Evolutionary conservation across 2,888 invertebrate species (phyloP).

Genomic region (Anthoptus insignis): DNA sequence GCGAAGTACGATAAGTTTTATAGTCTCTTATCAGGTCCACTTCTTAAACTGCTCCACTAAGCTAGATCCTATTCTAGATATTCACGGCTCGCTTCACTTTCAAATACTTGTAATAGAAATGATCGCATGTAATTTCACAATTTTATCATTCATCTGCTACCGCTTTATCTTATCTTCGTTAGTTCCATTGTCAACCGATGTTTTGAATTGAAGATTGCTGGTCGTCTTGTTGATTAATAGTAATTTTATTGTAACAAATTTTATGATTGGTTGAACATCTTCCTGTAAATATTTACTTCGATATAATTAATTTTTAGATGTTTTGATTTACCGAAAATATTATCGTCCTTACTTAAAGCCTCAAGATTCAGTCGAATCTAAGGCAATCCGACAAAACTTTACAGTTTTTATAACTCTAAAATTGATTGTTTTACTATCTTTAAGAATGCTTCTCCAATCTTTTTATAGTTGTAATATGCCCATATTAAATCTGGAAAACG

Average conservation of each 20-base stretch:
- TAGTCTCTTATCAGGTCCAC: constrained; percentile 44
- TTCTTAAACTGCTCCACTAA: constrained; percentile 43
- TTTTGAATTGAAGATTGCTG: constrained; percentile 10
- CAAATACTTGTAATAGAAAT: constrained; percentile 32
- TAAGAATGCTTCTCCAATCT: no score
- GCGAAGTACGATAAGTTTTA: constrained; percentile 42
- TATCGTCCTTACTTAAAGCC: no score
- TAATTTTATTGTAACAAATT: neutral
- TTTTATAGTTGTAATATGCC: no score
- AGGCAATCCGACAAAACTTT: no score
- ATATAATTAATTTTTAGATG: no score
- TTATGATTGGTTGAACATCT: no score
- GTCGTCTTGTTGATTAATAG: neutral
- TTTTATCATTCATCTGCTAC: constrained; percentile 26
- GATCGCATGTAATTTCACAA: constrained; percentile 25
- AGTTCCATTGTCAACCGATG: constrained; percentile 7
- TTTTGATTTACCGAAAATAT: no score
- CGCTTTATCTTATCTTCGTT: neutral
- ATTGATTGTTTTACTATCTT: no score
- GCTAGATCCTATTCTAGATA: constrained; percentile 46
- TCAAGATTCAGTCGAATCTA: no score
- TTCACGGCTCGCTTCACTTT: constrained; percentile 47
- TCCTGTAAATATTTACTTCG: no score
- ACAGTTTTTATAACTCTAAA: no score
- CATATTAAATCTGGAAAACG: no score